Conservation (phyloP, 2,888 invertebrate species). For the Parasteatoda lunata region DNA sequence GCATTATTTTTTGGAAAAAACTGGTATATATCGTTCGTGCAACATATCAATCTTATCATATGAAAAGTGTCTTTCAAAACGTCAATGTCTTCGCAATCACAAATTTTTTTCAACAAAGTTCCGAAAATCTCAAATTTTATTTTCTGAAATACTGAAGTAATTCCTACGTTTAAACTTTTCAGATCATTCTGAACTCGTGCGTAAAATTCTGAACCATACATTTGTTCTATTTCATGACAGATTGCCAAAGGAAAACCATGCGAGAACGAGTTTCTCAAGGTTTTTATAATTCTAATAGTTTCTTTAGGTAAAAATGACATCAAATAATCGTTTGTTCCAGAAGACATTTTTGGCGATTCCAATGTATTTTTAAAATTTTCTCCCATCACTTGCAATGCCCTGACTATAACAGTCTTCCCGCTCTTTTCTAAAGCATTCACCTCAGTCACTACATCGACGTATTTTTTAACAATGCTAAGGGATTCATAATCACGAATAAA, state of each 20-base stretch:
- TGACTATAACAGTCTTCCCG: slow-evolving; percentile 15
- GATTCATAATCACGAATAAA: slow-evolving; percentile 5
- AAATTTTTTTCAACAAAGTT: neutral
- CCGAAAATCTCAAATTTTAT: neutral
- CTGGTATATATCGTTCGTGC: no score
- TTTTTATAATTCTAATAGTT: neutral
- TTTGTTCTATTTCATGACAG: neutral
- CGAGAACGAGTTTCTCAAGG: slow-evolving; percentile 1
- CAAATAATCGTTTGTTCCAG: neutral
- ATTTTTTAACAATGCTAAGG: neutral
- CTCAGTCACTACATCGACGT: neutral
- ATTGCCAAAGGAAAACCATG: neutral
- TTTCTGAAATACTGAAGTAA: neutral
- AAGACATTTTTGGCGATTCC: neutral
- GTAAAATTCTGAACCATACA: neutral
- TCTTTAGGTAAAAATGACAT: neutral
- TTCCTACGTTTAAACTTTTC: neutral
- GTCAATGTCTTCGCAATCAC: neutral
- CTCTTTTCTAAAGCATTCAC: neutral
- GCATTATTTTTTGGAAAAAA: neutral
- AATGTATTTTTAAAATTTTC: slow-evolving; percentile 34
- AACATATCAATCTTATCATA: no score
- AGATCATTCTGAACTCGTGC: slow-evolving; percentile 8
- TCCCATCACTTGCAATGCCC: slow-evolving; percentile 33
- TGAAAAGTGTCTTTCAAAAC: neutral